A percentile compares a stretch with the other conserved stretches of the same genome.
Conservation (phyloP, 2,797 vertebrate genomes). For the Graptemys geographica region DNA sequence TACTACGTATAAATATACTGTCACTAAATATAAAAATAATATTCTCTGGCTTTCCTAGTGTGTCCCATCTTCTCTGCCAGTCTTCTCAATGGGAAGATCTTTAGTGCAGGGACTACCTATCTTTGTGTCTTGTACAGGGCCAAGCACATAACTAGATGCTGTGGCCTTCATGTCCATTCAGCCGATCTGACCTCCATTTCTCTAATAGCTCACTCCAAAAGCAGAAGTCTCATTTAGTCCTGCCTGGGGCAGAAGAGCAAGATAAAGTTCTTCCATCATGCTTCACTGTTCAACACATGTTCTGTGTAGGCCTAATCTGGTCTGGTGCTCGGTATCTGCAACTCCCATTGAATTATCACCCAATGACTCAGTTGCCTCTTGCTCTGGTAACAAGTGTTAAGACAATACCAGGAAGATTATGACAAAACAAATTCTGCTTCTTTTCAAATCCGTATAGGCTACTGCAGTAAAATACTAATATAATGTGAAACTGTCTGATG, state of each 20-base stretch:
- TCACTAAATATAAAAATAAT: not conserved
- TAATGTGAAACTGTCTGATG: not conserved
- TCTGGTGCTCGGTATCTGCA: not conserved
- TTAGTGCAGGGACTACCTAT: not conserved
- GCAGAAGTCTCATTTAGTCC: not conserved
- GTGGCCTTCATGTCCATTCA: not conserved
- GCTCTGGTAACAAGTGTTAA: not conserved
- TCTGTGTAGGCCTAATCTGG: not conserved
- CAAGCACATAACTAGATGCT: not conserved
- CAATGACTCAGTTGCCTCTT: not conserved
- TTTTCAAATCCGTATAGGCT: not conserved
- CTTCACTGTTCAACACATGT: not conserved
- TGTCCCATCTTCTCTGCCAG: not conserved
- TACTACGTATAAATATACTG: not conserved
- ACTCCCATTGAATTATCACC: not conserved
- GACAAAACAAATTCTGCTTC: not conserved
- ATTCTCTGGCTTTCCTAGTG: not conserved
- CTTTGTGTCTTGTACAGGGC: not conserved
- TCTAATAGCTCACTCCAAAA: not conserved
- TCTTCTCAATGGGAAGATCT: not conserved
- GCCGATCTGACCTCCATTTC: not conserved
- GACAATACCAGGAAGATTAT: not conserved
- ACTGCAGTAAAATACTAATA: not conserved
- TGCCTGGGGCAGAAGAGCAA: not conserved
- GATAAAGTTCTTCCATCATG: not conserved